A percentile compares a stretch with the other conserved stretches of the same genome.
Evolutionary conservation across 2,888 invertebrate species (phyloP).

Genomic region (Habroteleia sp.): DNA sequence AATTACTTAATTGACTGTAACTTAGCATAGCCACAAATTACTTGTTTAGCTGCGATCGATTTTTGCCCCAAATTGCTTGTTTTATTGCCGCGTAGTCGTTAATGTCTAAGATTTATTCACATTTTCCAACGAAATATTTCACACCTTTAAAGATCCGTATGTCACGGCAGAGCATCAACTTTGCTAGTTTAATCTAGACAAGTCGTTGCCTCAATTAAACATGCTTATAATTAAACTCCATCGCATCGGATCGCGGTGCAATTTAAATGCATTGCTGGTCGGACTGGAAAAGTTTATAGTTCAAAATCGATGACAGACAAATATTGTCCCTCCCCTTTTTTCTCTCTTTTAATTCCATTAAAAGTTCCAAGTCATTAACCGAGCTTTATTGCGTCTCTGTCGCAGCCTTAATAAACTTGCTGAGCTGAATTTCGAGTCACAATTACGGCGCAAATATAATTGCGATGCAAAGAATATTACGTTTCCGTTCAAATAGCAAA

Average conservation of each 20-base stretch:
- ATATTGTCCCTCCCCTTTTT: conserved; percentile 7
- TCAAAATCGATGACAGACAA: conserved; percentile 5
- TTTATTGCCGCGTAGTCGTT: conserved; percentile 15
- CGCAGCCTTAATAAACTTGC: conserved; percentile 34
- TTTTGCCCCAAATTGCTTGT: conserved; percentile 12
- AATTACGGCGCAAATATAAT: conserved; percentile 41
- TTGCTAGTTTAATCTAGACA: no score
- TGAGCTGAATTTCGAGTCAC: conserved; percentile 34
- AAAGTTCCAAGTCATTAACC: conserved; percentile 35
- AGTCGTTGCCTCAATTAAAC: no score
- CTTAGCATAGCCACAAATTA: conserved; percentile 37
- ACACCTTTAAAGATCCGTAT: no score
- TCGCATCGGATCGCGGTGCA: no score
- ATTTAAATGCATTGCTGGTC: no score
- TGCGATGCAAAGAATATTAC: conserved; percentile 49
- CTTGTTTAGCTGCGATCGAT: conserved; percentile 30
- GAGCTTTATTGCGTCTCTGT: conserved; percentile 34
- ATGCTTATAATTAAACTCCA: no score
- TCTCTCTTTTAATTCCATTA: conserved; percentile 20
- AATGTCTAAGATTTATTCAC: neutral
- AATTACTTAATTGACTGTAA: conserved; percentile 33
- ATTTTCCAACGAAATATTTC: neutral
- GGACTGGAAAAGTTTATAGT: neutral
- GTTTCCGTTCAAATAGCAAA: conserved; percentile 37
- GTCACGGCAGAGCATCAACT: no score